A percentile compares a stretch with the other conserved stretches of the same genome.
Evolutionary conservation across 2,113 vertebrate genomes (phyloP).

Genomic region (Crotalus viridis): DNA sequence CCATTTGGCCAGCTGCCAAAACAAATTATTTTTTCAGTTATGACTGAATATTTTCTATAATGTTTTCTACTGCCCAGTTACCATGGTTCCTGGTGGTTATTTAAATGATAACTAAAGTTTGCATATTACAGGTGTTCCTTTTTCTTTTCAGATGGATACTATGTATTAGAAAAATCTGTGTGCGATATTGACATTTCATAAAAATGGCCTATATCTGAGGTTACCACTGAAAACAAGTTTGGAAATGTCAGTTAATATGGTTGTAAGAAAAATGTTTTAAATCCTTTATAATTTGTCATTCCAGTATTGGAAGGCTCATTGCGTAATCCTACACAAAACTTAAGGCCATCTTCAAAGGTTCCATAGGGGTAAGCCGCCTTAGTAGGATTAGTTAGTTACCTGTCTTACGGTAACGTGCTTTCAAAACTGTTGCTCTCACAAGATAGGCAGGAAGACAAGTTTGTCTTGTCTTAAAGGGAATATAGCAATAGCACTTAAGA

Average conservation of each 20-base stretch:
- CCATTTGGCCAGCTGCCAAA: not conserved
- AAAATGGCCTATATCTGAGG: not conserved
- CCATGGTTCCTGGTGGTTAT: not conserved
- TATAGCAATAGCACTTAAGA: not conserved
- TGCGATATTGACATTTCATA: not conserved
- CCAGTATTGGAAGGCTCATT: not conserved
- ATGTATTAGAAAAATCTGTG: not conserved
- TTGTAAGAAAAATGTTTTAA: not conserved
- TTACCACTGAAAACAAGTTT: not conserved
- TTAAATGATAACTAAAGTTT: not conserved
- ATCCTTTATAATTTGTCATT: not conserved
- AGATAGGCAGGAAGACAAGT: not conserved
- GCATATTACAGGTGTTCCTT: not conserved
- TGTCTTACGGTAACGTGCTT: not conserved
- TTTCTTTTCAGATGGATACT: not conserved
- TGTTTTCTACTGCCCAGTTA: not conserved
- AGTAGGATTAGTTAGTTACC: not conserved
- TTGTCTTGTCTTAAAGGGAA: not conserved
- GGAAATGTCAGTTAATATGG: not conserved
- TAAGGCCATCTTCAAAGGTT: not conserved
- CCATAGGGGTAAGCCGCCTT: not conserved
- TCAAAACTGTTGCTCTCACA: not conserved
- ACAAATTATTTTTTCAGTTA: not conserved
- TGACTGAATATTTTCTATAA: not conserved
- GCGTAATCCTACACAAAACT: not conserved